A percentile compares a stretch with the other conserved stretches of the same genome.
phyloP scores from a whole-genome alignment of 2,888 invertebrate species.

The Tiliacea aurago region DNA sequence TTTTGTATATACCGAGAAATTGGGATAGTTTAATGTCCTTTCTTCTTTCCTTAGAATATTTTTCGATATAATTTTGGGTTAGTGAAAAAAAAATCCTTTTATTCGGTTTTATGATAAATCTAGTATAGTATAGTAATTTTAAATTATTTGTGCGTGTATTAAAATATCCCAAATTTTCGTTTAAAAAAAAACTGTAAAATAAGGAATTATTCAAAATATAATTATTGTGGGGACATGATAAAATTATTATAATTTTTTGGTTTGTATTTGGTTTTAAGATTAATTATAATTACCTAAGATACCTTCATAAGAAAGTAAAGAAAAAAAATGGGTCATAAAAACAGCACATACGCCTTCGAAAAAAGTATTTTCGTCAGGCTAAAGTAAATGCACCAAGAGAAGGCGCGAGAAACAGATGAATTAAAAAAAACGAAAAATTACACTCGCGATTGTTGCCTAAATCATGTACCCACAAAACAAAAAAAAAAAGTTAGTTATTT shows the following conservation, averaged over 20 bases:
- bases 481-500: slow-evolving; percentile 76
- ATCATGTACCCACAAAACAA: slow-evolving; percentile 69
- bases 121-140: slow-evolving; percentile 26
- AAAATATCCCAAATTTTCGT: slow-evolving; percentile 74
- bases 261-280: slow-evolving; percentile 44
- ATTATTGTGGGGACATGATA: slow-evolving; percentile 76
- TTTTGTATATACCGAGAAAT: slow-evolving; percentile 64
- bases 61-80: slow-evolving; percentile 35
- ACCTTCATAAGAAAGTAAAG: slow-evolving; percentile 7
- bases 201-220: slow-evolving; percentile 70
- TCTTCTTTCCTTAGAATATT: slow-evolving; percentile 27
- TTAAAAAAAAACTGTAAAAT: slow-evolving; percentile 68
- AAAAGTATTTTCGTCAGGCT: slow-evolving; percentile 30
- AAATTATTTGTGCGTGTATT: slow-evolving; percentile 54
- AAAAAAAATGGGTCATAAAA: slow-evolving; percentile 21
- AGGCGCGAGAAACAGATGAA: neutral
- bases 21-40: slow-evolving; percentile 69
- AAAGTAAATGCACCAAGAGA: neutral
- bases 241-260: slow-evolving; percentile 34
- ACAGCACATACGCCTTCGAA: slow-evolving; percentile 5
- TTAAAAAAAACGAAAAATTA: slow-evolving; percentile 10
- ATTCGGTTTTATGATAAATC: slow-evolving; percentile 25
- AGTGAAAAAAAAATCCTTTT: slow-evolving; percentile 9
- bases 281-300: slow-evolving; percentile 25
- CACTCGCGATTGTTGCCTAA: slow-evolving; percentile 38